These are phyloP conservation scores for Leucania comma DNA, from an alignment of 2,888 invertebrate genomes.

Conservation along the genomic window DNA sequence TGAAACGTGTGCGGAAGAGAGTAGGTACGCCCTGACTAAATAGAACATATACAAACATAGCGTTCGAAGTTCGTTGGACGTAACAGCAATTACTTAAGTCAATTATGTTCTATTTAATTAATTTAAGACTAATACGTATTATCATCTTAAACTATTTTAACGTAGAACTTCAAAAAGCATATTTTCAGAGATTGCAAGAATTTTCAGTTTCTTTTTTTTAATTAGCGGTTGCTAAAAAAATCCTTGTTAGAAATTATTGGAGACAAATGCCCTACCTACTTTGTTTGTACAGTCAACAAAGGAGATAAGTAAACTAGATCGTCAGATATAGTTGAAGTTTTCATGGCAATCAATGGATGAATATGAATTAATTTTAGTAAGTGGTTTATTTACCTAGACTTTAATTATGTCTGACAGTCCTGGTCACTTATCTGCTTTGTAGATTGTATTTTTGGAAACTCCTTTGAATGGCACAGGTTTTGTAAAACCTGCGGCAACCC, in stretches of 20 bases:
- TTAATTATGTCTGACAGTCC: too few species aligned
- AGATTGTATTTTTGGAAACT: conserved; percentile 13
- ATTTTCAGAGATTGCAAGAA: background rate
- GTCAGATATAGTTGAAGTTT: too few species aligned
- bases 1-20: conserved; percentile 26
- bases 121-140: background rate
- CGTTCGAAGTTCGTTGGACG: background rate
- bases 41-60: conserved; percentile 7
- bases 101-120: background rate
- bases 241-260: conserved; percentile 16
- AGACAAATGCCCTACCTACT: conserved; percentile 14
- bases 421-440: too few species aligned
- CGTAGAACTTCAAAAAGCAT: background rate
- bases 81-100: background rate
- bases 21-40: conserved; percentile 8
- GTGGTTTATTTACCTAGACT: too few species aligned
- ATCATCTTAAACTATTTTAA: background rate
- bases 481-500: conserved; percentile 17
- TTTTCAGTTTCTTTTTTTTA: conserved; percentile 4
- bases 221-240: background rate
- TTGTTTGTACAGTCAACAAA: background rate
- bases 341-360: too few species aligned
- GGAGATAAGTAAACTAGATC: too few species aligned
- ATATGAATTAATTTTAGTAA: too few species aligned
- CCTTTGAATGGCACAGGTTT: conserved; percentile 32